phyloP scores from a whole-genome alignment of 2,888 invertebrate species.

The Mythimna impura region DNA sequence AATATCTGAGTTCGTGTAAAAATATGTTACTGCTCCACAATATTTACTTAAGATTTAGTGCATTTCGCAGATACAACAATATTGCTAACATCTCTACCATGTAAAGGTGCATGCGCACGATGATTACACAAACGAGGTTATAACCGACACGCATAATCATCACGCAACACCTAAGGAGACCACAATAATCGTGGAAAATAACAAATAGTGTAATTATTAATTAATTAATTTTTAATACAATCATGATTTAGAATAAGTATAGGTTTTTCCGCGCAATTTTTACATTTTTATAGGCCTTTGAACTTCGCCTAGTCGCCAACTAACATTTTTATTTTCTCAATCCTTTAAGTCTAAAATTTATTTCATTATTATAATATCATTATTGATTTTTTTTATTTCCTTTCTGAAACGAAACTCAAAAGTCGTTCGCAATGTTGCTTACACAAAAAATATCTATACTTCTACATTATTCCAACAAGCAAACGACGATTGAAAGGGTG shows the following conservation, averaged over 20 bases:
- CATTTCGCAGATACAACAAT: conserved; percentile 22
- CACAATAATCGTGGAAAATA: conserved; percentile 23
- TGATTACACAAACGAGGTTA: not conserved
- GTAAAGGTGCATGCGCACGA: not conserved
- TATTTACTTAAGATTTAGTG: conserved; percentile 35
- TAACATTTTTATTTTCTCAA: not conserved
- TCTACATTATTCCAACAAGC: conserved; percentile 46
- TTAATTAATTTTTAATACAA: conserved; percentile 28
- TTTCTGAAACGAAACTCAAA: conserved; percentile 14
- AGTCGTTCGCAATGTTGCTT: conserved; percentile 45
- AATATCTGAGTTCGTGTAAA: conserved; percentile 54
- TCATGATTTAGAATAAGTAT: conserved; percentile 55
- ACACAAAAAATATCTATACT: conserved; percentile 55
- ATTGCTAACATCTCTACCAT: not conserved
- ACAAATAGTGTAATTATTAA: conserved; percentile 17
- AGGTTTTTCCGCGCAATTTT: conserved; percentile 37
- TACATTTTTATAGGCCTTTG: conserved; percentile 21
- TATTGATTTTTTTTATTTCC: not conserved
- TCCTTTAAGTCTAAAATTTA: conserved; percentile 6
- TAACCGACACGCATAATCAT: not conserved
- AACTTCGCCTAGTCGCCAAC: conserved; percentile 13
- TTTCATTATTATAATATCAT: not conserved
- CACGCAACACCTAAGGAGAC: not conserved
- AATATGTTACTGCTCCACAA: conserved; percentile 71
- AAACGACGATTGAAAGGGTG: conserved; percentile 61